These are phyloP conservation scores for Nymphalis c-album DNA, from an alignment of 2,888 invertebrate species.

Conservation along the genomic window DNA sequence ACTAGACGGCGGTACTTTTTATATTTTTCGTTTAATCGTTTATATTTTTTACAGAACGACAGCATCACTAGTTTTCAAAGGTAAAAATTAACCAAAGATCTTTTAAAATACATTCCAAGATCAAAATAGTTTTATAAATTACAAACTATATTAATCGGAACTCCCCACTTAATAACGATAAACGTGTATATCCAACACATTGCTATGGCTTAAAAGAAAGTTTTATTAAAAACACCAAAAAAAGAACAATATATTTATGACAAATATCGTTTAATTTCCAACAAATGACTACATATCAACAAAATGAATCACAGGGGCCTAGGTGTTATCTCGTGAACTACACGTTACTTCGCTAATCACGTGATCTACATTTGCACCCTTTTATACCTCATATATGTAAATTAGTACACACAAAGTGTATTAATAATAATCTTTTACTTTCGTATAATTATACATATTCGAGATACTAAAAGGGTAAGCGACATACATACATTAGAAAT, in stretches of 20 bases:
- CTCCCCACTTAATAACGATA: not conserved
- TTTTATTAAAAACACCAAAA: conserved; percentile 32
- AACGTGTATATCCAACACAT: not conserved
- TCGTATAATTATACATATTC: conserved; percentile 11
- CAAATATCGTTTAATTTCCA: conserved; percentile 69
- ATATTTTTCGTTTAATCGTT: too few relatives aligned
- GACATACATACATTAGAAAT: conserved; percentile 14
- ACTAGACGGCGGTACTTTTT: too few relatives aligned
- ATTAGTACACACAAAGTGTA: not conserved
- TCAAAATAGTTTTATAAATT: not conserved
- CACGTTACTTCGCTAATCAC: conserved; percentile 53
- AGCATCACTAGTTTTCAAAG: too few relatives aligned
- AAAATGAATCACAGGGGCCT: conserved; percentile 79
- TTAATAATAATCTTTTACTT: not conserved
- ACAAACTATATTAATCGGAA: too few relatives aligned
- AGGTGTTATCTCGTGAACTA: conserved; percentile 73
- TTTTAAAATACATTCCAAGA: too few relatives aligned
- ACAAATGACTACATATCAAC: conserved; percentile 70
- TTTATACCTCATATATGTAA: conserved; percentile 14
- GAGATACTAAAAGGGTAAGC: conserved; percentile 15
- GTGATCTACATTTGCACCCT: conserved; percentile 45
- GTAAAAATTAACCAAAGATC: too few relatives aligned
- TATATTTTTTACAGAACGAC: too few relatives aligned
- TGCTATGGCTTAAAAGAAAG: not conserved
- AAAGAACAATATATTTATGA: conserved; percentile 48